phyloP scores from a whole-genome alignment of 2,888 invertebrate species.

The Heteromyza rotundicornis region DNA sequence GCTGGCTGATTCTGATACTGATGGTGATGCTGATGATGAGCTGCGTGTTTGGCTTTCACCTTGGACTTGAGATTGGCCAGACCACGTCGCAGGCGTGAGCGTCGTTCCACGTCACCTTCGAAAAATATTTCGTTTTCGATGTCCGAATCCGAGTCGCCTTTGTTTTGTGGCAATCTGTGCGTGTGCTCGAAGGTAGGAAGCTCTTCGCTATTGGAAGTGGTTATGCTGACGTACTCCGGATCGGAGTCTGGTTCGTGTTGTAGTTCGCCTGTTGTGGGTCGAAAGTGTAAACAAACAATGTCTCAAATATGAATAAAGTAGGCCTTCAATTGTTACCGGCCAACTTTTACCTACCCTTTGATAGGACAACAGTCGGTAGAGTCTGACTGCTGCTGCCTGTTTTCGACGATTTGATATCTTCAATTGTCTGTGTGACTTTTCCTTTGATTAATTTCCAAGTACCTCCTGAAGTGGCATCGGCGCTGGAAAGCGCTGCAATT shows the following conservation, averaged over 20 bases:
- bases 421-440: conserved; percentile 61
- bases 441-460: conserved; percentile 62
- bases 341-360: background rate
- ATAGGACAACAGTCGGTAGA: conserved; percentile 17
- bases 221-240: conserved; percentile 50
- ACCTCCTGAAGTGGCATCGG: conserved; percentile 51
- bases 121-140: conserved; percentile 50
- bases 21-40: conserved; percentile 25
- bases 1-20: conserved; percentile 28
- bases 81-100: conserved; percentile 53
- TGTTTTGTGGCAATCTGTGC: conserved; percentile 23
- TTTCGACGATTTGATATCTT: conserved; percentile 62
- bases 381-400: conserved; percentile 34
- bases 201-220: conserved; percentile 54
- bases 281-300: conserved; percentile 25
- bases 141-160: conserved; percentile 52
- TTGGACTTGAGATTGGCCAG: conserved; percentile 56
- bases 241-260: conserved; percentile 56
- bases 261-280: conserved; percentile 24
- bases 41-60: conserved; percentile 49
- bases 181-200: conserved; percentile 27
- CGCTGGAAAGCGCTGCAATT: conserved; percentile 45
- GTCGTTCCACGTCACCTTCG: conserved; percentile 46
- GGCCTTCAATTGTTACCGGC: background rate
- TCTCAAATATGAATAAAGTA: background rate